These are phyloP conservation scores for Mylabris phalerata DNA, from an alignment of 1,140 invertebrate genomes.

Conservation along the genomic window DNA sequence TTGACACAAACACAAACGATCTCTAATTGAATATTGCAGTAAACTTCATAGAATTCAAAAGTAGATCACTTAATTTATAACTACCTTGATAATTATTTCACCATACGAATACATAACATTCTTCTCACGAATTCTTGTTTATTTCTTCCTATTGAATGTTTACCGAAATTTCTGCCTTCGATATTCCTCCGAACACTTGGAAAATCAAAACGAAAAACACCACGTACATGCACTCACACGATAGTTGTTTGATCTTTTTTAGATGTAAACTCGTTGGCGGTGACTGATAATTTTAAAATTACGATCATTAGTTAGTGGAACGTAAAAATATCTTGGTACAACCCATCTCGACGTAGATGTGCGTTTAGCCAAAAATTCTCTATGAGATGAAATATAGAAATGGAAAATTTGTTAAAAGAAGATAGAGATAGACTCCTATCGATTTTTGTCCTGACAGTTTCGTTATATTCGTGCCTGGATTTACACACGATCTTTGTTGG, in stretches of 20 bases:
- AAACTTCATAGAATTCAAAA: too few species aligned
- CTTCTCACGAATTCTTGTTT: slow-evolving; percentile 3
- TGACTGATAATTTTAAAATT: slow-evolving; percentile 17
- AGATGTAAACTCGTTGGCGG: slow-evolving; percentile 12
- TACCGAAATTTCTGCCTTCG: neutral
- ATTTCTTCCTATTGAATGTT: slow-evolving; percentile 3
- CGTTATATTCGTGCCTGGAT: slow-evolving; percentile 3
- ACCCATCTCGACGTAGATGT: slow-evolving; percentile 14
- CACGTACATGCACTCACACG: neutral
- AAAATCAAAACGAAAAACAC: neutral
- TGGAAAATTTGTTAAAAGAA: slow-evolving; percentile 5
- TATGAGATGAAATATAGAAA: slow-evolving; percentile 7
- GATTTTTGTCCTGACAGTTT: slow-evolving; percentile 9
- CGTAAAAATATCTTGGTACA: slow-evolving; percentile 18
- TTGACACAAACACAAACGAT: too few species aligned
- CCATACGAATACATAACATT: slow-evolving; percentile 15
- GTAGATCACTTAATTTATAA: slow-evolving; percentile 1
- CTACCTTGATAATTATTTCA: slow-evolving; percentile 9
- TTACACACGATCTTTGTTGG: slow-evolving; percentile 1
- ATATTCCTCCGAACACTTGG: too few species aligned
- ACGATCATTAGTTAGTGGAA: slow-evolving; percentile 10
- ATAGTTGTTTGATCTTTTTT: neutral
- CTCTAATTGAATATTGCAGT: too few species aligned
- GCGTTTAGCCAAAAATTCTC: slow-evolving; percentile 13
- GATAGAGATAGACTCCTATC: slow-evolving; percentile 8